Conservation (phyloP, 30 jellyfish, hydroid and myxozoan genomes). For the Rhopilema esculentum region DNA sequence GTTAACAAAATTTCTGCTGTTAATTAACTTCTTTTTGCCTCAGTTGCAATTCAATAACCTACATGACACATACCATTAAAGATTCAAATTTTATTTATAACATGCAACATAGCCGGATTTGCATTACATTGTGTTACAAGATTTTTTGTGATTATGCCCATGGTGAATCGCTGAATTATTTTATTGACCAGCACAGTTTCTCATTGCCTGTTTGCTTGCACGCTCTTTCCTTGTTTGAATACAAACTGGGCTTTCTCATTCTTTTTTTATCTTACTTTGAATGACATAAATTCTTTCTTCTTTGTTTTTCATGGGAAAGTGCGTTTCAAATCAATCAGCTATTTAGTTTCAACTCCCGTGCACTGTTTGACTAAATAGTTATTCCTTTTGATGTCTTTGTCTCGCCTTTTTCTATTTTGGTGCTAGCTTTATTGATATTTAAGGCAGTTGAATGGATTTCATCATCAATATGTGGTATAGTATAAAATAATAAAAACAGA, state of each 20-base stretch:
- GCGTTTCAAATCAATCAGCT: not conserved
- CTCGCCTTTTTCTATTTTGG: not conserved
- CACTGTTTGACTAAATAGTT: not conserved
- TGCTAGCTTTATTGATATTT: not conserved
- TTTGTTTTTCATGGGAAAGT: not conserved
- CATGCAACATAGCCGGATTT: not conserved
- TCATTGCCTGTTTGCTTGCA: not conserved
- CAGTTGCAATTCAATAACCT: not conserved
- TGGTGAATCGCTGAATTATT: not conserved
- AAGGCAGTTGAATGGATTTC: not conserved
- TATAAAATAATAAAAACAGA: no score
- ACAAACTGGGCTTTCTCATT: not conserved
- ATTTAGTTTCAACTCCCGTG: not conserved
- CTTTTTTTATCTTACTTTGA: not conserved
- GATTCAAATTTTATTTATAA: no score
- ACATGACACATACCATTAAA: not conserved
- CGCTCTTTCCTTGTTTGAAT: not conserved
- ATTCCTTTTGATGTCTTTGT: not conserved
- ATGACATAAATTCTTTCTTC: not conserved
- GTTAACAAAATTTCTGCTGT: not conserved
- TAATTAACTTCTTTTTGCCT: not conserved
- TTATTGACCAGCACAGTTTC: not conserved
- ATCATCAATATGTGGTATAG: no score
- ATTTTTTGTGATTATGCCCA: not conserved
- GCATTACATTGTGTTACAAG: not conserved